Base-by-base conservation (phyloP, 2,797 vertebrate species). In the Petrocephalus sullivani region DNA sequence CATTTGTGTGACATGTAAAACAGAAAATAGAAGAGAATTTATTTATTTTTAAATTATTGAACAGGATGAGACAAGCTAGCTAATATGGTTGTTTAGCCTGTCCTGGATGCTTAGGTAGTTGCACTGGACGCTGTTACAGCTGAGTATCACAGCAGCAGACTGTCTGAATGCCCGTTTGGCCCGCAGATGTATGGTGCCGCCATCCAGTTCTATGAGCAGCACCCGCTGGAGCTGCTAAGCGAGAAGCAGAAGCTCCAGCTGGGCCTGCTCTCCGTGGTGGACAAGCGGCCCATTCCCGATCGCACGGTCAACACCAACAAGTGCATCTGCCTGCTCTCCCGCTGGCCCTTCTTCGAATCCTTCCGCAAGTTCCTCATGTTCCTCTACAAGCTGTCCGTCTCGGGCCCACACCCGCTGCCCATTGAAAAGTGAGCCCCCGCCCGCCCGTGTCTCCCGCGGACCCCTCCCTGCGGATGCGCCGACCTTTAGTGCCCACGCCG, bases 301-400 rank as follows among this genome's bases (percentile, higher is more conserved):
- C 97, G 97, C 88, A 95, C 95, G 0, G 97, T 99, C 84, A 98
- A 98, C 94, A 96, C 97, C 91, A 99, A 99, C 92, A 99, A 99
- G 92, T 99, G 98, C 93, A 99, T 99, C 95, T 99, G 98, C 93
- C 94, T 99, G 92, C 97, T 99, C 5, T 99, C 98, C 85, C 97
- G 95, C 23, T 99, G 98, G 98, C 98, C 98, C 88, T 99, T 99
- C 95, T 99, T 98, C 89, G 96, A 97, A 86, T 96, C 97, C 89
- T 99, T 99, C 94, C 93, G 96, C 92, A 99, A 99, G 93, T 99
- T 99, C 94, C 97, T 99, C 87, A 97, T 98, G 96, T 99, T 99
- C 94, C 96, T 99, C 90, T 98, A 99, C 95, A 99, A 98, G 92
- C 96, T 99, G 14, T 99, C 98, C 2, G 96, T 98, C 90, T 98